These are phyloP conservation scores for Eilema depressum DNA, from an alignment of 2,888 invertebrate species.

Conservation along the genomic window DNA sequence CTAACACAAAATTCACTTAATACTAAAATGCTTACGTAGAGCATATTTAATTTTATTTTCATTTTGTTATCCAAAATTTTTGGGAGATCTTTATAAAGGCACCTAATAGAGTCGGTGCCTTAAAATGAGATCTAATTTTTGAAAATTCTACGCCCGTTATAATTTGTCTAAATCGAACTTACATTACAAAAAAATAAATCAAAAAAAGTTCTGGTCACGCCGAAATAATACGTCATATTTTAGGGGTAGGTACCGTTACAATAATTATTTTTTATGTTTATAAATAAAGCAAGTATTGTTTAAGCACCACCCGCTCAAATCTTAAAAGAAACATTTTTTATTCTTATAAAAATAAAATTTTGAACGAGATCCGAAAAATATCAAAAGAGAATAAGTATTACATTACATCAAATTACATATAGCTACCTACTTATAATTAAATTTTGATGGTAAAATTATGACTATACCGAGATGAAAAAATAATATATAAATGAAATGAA, in stretches of 20 bases:
- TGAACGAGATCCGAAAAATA: slow-evolving; percentile 77
- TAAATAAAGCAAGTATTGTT: slow-evolving; percentile 65
- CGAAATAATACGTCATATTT: slow-evolving; percentile 77
- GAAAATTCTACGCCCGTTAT: slow-evolving; percentile 72
- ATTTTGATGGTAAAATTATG: slow-evolving; percentile 57
- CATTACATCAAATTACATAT: slow-evolving; percentile 67
- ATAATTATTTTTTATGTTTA: slow-evolving; percentile 56
- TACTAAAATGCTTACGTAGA: slow-evolving; percentile 68
- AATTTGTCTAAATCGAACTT: slow-evolving; percentile 68
- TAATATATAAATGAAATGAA: slow-evolving; percentile 36
- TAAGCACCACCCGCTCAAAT: slow-evolving; percentile 83
- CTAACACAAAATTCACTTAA: slow-evolving; percentile 58
- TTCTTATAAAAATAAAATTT: slow-evolving; percentile 70
- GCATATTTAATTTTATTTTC: slow-evolving; percentile 57
- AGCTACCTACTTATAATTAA: slow-evolving; percentile 76
- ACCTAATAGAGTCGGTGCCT: slow-evolving; percentile 63
- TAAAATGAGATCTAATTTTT: slow-evolving; percentile 83
- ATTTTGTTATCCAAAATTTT: slow-evolving; percentile 70
- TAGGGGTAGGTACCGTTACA: slow-evolving; percentile 72
- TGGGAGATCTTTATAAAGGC: slow-evolving; percentile 80
- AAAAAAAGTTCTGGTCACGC: slow-evolving; percentile 70
- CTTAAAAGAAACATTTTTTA: slow-evolving; percentile 59
- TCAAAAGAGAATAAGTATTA: slow-evolving; percentile 62
- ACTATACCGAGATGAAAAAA: slow-evolving; percentile 47
- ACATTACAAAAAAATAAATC: slow-evolving; percentile 60